A percentile compares a stretch with the other conserved stretches of the same genome.
phyloP scores from a whole-genome alignment of 2,113 vertebrate species.

The Meles meles region DNA sequence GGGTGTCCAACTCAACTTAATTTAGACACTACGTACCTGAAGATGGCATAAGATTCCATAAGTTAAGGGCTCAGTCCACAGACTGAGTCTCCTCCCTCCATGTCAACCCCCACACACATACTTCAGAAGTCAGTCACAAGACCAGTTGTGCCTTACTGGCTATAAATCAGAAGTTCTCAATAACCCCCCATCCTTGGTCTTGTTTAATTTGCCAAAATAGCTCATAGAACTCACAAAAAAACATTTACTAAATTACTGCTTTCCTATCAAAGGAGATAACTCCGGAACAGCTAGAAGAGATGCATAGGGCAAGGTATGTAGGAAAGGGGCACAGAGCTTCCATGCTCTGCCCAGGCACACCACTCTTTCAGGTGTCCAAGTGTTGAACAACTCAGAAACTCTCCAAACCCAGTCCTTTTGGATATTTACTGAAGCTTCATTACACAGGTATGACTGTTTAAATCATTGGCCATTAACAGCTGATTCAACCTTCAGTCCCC shows the following conservation, averaged over 20 bases:
- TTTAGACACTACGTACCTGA: neutral
- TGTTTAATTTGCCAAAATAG: neutral
- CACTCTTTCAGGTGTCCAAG: neutral
- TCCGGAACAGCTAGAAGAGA: neutral
- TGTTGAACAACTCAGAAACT: neutral
- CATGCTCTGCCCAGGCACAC: neutral
- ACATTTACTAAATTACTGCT: neutral
- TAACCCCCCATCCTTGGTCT: neutral
- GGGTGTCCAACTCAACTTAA: neutral
- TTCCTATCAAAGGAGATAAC: neutral
- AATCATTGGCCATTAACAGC: neutral
- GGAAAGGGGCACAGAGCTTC: neutral
- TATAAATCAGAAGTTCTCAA: neutral
- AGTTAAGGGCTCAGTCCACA: neutral
- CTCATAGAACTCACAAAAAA: neutral
- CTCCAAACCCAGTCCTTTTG: neutral
- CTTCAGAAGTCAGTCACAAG: neutral
- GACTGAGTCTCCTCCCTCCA: neutral
- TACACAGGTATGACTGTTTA: neutral
- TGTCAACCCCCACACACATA: neutral
- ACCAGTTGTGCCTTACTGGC: neutral
- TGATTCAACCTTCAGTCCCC: neutral
- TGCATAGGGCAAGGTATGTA: neutral
- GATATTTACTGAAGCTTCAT: neutral
- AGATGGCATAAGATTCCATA: neutral